Percentiles rank a stretch among this genome's conserved stretches.
Conservation (phyloP, 2,797 vertebrate species). For the Eulemur coronatus region DNA sequence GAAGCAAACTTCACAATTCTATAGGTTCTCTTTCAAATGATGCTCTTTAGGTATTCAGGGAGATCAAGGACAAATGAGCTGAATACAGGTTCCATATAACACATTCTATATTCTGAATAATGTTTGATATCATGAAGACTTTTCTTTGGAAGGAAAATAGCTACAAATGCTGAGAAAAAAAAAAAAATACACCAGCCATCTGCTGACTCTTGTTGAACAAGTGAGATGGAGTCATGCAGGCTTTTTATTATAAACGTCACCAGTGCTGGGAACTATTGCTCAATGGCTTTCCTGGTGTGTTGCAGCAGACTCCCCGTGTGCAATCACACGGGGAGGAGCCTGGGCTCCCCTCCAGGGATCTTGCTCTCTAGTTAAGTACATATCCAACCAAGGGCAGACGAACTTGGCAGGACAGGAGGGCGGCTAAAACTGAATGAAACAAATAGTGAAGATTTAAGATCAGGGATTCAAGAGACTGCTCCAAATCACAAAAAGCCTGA, state of each 20-base stretch:
- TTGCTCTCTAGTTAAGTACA: not conserved
- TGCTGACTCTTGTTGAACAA: not conserved
- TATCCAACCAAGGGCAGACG: not conserved
- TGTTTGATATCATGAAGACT: not conserved
- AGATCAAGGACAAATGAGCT: slow-evolving; percentile 9
- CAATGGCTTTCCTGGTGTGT: not conserved
- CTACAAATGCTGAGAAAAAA: not conserved
- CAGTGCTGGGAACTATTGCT: not conserved
- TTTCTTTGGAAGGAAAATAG: not conserved
- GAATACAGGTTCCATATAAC: not conserved
- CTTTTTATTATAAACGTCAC: not conserved
- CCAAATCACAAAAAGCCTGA: not conserved
- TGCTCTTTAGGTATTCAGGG: not conserved
- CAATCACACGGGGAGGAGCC: not conserved
- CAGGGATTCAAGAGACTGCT: not conserved
- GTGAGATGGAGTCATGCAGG: not conserved
- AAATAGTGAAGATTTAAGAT: not conserved
- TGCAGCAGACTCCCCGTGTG: not conserved
- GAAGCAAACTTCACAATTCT: not conserved
- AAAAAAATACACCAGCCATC: not conserved
- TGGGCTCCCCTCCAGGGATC: not conserved
- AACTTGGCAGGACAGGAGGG: not conserved
- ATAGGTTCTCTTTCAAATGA: slow-evolving; percentile 34
- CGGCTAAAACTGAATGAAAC: not conserved
- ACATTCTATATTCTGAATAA: not conserved